Conservation (phyloP, 2,113 vertebrate species). For the Muntiacus muntjak region DNA sequence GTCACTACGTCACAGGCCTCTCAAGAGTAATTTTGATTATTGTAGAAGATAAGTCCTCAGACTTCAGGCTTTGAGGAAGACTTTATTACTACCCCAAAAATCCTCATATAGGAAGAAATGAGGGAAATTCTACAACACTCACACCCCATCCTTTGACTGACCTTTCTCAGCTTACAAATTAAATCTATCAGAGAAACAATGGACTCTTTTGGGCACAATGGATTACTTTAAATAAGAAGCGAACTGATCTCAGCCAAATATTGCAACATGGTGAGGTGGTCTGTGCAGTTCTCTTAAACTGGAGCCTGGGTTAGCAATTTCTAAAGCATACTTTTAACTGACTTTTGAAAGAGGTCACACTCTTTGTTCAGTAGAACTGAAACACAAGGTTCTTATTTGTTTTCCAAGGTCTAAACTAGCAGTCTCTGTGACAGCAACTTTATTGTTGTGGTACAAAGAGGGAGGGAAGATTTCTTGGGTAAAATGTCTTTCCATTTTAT, state of each 20-base stretch:
- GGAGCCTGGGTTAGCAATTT: neutral
- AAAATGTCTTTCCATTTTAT: neutral
- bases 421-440: neutral
- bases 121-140: neutral
- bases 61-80: neutral
- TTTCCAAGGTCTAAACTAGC: neutral
- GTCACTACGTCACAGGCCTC: neutral
- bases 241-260: neutral
- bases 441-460: neutral
- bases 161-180: neutral
- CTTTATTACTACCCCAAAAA: conserved; percentile 18
- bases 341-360: neutral
- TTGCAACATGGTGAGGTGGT: neutral
- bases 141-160: neutral
- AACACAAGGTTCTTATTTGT: neutral
- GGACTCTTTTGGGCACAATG: neutral
- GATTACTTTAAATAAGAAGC: neutral
- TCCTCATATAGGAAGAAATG: neutral
- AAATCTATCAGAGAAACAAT: neutral
- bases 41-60: neutral
- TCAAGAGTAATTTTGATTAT: conserved; percentile 14
- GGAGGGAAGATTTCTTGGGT: neutral
- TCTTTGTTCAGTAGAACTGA: neutral
- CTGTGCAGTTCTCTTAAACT: neutral
- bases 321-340: neutral